These are phyloP conservation scores for Malurus melanocephalus DNA, from an alignment of 2,113 vertebrate species.

Conservation along the genomic window DNA sequence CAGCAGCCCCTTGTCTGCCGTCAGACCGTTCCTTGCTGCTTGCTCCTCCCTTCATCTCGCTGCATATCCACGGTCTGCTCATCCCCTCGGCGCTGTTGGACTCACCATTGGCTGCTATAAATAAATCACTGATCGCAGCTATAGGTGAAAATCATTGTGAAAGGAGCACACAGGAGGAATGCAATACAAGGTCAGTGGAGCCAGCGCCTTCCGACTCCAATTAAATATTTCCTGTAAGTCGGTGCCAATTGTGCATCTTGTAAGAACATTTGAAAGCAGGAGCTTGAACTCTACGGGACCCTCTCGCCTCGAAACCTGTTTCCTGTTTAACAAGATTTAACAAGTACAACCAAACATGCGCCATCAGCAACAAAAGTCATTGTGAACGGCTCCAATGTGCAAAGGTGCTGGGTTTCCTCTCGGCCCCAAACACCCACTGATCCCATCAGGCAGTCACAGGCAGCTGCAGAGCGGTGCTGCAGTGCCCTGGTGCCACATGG, in stretches of 20 bases:
- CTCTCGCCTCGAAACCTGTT: conserved; percentile 75
- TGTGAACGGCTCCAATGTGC: conserved; percentile 44
- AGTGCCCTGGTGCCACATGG: background rate
- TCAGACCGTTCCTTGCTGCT: conserved; percentile 6
- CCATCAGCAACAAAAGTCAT: conserved; percentile 72
- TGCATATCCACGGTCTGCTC: background rate
- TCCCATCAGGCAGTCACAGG: background rate
- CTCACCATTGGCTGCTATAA: conserved; percentile 54
- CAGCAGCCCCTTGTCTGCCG: background rate
- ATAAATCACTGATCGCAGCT: conserved; percentile 61
- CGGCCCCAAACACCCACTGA: rapidly evolving
- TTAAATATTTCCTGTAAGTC: conserved; percentile 78
- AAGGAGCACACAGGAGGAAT: conserved; percentile 51
- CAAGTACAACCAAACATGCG: conserved; percentile 66
- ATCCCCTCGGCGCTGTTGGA: background rate
- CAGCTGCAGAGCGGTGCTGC: rapidly evolving
- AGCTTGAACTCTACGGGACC: conserved; percentile 77
- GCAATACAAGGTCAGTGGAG: conserved; percentile 63
- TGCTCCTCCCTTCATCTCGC: background rate
- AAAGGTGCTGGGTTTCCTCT: conserved; percentile 65
- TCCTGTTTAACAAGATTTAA: conserved; percentile 82
- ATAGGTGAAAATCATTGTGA: conserved; percentile 49
- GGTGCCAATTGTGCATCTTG: conserved; percentile 77
- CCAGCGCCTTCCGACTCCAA: conserved; percentile 74
- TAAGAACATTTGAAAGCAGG: conserved; percentile 71